phyloP scores from a whole-genome alignment of 2,888 invertebrate genomes.

The Cylindroiulus punctatus region DNA sequence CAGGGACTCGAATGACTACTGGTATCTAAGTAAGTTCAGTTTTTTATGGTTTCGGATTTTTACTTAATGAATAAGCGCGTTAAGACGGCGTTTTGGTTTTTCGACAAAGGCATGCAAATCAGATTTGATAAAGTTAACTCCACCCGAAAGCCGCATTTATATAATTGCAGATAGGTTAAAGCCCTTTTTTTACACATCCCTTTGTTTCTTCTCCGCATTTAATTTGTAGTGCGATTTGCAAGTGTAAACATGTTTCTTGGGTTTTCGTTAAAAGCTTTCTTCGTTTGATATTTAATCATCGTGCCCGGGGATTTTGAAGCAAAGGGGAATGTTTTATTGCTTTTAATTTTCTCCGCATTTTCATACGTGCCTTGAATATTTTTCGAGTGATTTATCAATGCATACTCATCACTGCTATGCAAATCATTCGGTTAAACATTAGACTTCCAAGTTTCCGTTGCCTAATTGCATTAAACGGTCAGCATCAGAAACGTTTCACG shows the following conservation, averaged over 20 bases:
- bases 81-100: not conserved
- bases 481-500: not conserved
- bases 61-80: not conserved
- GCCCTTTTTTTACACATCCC: not conserved
- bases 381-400: not conserved
- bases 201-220: not conserved
- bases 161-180: not conserved
- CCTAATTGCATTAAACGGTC: not conserved
- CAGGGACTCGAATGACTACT: no score
- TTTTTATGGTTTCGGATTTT: not conserved
- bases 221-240: not conserved
- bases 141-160: not conserved
- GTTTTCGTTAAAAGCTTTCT: conserved; percentile 4
- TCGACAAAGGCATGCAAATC: not conserved
- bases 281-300: conserved; percentile 22
- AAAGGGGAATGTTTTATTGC: not conserved
- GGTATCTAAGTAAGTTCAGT: no score
- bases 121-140: not conserved
- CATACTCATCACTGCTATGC: not conserved
- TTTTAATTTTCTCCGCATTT: conserved; percentile 7
- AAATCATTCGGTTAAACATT: not conserved
- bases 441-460: no score
- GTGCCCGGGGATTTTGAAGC: not conserved
- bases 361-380: conserved; percentile 28
- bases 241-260: conserved; percentile 4